Conservation (phyloP, 1,140 invertebrate species). For the Caenorhabditis brenneri region DNA sequence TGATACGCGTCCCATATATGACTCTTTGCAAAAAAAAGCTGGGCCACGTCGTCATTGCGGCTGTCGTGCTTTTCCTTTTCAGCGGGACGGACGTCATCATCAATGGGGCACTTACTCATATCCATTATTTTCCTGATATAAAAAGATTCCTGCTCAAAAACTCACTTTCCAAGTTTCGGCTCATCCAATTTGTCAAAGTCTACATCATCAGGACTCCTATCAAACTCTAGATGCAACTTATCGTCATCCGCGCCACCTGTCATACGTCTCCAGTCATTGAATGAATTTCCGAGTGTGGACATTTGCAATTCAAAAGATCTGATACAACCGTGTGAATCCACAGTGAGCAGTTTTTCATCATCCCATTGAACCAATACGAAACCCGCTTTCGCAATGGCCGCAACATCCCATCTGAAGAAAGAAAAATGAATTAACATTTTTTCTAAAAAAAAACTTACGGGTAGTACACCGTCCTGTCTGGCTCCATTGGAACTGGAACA, state of each 20-base stretch:
- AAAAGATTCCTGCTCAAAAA: no score
- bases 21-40: no score
- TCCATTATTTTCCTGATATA: no score
- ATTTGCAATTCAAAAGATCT: slow-evolving; percentile 76
- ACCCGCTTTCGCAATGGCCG: slow-evolving; percentile 67
- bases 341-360: slow-evolving; percentile 73
- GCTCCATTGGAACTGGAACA: slow-evolving; percentile 75
- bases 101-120: no score
- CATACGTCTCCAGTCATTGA: slow-evolving; percentile 74
- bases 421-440: no score
- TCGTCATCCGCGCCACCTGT: slow-evolving; percentile 69
- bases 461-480: no score
- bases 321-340: slow-evolving; percentile 76
- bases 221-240: slow-evolving; percentile 59
- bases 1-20: no score
- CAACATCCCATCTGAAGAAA: no score
- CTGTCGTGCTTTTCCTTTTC: no score
- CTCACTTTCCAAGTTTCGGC: slow-evolving; percentile 87
- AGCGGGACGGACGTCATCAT: no score
- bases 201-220: slow-evolving; percentile 76
- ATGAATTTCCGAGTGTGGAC: slow-evolving; percentile 73
- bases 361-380: slow-evolving; percentile 71
- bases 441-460: no score
- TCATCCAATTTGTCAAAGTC: slow-evolving; percentile 77
- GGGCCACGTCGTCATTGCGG: no score